Conservation (phyloP, 2,113 vertebrate species). For the Heptranchias perlo region DNA sequence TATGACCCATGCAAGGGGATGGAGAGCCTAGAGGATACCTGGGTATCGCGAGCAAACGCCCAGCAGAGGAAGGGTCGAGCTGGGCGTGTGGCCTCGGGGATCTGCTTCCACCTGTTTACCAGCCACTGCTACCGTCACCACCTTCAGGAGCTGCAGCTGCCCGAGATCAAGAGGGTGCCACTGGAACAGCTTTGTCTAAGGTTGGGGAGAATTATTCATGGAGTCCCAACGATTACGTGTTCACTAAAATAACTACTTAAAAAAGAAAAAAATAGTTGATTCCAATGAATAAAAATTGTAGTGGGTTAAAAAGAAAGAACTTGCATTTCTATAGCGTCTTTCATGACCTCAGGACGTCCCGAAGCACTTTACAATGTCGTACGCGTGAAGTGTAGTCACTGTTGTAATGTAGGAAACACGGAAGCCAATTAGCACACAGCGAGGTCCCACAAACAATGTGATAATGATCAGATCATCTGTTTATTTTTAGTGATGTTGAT, state of each 20-base stretch:
- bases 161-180: conserved; percentile 90
- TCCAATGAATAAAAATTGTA: background rate
- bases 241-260: background rate
- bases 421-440: background rate
- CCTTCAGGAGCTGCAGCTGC: conserved; percentile 81
- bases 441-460: background rate
- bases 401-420: background rate
- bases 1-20: conserved; percentile 91
- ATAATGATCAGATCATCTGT: background rate
- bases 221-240: background rate
- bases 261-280: background rate
- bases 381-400: background rate
- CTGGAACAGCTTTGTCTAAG: conserved; percentile 92
- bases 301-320: background rate
- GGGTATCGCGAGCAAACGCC: conserved; percentile 85
- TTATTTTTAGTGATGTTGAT: background rate
- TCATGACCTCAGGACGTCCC: background rate
- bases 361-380: background rate
- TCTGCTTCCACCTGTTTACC: conserved; percentile 95
- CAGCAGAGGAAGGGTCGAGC: conserved; percentile 88
- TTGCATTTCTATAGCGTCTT: background rate
- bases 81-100: conserved; percentile 85
- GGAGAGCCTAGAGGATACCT: conserved; percentile 93
- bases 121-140: conserved; percentile 84
- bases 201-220: conserved; percentile 51